Evolutionary conservation across 2,888 invertebrate genomes (phyloP).

Genomic region (Acleris laterana): DNA sequence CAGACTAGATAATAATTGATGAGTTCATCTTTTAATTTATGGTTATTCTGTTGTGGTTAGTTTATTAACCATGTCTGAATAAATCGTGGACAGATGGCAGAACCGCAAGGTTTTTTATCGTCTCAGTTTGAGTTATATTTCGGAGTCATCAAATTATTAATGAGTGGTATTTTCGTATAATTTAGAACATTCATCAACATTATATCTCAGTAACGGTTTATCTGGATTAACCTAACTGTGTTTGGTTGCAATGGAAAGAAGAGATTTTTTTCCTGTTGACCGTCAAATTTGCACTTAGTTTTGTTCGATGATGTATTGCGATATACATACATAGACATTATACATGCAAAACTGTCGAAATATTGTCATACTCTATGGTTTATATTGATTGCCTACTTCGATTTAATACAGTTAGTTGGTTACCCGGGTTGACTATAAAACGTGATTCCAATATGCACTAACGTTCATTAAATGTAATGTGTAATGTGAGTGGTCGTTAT

Average conservation of each 20-base stretch:
- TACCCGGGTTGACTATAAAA: no score
- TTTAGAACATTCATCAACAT: constrained; percentile 29
- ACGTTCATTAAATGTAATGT: no score
- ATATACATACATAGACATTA: no score
- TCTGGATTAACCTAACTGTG: constrained; percentile 16
- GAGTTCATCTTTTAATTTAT: constrained; percentile 34
- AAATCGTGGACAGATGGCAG: constrained; percentile 32
- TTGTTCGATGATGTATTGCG: no score
- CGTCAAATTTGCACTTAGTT: neutral
- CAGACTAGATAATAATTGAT: constrained; percentile 34
- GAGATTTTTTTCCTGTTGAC: constrained; percentile 1
- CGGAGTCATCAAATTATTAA: constrained; percentile 22
- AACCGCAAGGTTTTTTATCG: constrained; percentile 33
- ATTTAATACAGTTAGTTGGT: no score
- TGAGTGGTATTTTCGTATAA: constrained; percentile 14
- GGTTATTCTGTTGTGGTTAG: constrained; percentile 15
- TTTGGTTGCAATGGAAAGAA: neutral
- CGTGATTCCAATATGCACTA: no score
- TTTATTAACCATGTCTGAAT: constrained; percentile 23
- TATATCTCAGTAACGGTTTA: constrained; percentile 20
- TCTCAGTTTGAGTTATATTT: constrained; percentile 9
- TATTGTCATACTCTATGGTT: no score
- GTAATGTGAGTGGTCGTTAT: no score
- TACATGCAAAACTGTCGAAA: no score
- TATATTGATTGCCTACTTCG: no score